phyloP scores from a whole-genome alignment of 2,113 vertebrate species.

The Neogobius melanostomus region DNA sequence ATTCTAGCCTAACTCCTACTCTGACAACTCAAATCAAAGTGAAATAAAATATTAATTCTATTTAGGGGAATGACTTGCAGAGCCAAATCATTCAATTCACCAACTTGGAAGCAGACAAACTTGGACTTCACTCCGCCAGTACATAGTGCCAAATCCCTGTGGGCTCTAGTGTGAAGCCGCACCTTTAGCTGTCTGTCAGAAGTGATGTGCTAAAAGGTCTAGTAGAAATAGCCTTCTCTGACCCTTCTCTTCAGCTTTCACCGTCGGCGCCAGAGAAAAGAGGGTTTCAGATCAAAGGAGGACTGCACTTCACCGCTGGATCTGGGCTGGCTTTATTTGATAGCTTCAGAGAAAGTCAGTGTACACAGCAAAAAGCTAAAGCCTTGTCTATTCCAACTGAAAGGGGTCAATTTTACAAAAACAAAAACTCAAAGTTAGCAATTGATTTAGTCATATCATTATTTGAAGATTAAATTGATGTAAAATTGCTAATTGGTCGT shows the following conservation, averaged over 20 bases:
- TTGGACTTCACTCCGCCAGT: neutral
- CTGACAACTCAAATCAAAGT: constrained; percentile 13
- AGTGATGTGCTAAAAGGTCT: constrained; percentile 35
- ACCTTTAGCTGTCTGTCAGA: constrained; percentile 21
- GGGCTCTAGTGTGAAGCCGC: neutral
- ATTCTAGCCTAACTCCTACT: neutral
- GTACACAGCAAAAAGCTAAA: constrained; percentile 20
- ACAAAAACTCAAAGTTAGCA: neutral
- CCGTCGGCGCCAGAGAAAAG: neutral
- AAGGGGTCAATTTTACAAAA: neutral
- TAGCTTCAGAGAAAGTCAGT: constrained; percentile 21
- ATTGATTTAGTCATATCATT: neutral
- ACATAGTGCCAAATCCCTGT: neutral
- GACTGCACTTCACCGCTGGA: neutral
- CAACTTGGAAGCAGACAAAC: constrained; percentile 1
- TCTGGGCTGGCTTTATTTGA: neutral
- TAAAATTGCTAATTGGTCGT: neutral
- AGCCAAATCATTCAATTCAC: constrained; percentile 24
- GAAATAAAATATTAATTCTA: constrained; percentile 29
- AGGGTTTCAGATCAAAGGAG: constrained; percentile 1
- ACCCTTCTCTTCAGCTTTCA: constrained; percentile 3
- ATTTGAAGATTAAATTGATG: neutral
- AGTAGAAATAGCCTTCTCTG: constrained; percentile 27
- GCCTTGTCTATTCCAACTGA: constrained; percentile 16
- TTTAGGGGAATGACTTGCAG: constrained; percentile 13